Evolutionary conservation across 2,113 vertebrate genomes (phyloP).

Genomic region (Sula dactylatra): DNA sequence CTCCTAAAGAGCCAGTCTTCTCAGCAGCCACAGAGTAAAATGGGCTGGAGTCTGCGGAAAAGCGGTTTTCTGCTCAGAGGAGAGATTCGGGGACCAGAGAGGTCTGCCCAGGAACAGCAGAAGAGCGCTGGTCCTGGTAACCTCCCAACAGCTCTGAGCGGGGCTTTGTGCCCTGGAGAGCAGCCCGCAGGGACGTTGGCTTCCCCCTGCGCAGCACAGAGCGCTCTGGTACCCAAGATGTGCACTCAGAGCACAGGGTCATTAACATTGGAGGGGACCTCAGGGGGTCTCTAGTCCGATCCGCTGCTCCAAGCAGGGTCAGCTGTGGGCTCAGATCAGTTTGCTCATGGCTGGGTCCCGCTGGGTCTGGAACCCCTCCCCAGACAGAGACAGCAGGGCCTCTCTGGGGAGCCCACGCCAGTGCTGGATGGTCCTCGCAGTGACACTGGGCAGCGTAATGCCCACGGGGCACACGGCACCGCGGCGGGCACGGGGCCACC

Average conservation of each 20-base stretch:
- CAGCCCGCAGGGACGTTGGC: rapidly evolving
- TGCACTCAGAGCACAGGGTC: rapidly evolving
- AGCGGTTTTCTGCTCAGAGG: rapidly evolving
- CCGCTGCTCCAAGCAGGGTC: neutral
- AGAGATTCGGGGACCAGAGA: rapidly evolving
- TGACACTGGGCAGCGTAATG: neutral
- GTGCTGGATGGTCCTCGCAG: neutral
- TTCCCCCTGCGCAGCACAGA: rapidly evolving
- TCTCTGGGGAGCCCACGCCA: neutral
- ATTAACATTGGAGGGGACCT: rapidly evolving
- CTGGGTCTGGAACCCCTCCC: neutral
- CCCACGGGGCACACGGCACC: too few species aligned
- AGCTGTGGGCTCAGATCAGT: neutral
- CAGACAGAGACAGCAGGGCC: neutral
- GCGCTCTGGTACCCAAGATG: rapidly evolving
- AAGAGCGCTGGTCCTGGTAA: rapidly evolving
- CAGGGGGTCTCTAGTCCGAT: rapidly evolving
- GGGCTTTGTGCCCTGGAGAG: neutral
- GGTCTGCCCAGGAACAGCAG: neutral
- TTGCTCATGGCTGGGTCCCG: neutral
- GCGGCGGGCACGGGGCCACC: rapidly evolving
- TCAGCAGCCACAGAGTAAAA: rapidly evolving
- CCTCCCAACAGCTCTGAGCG: rapidly evolving
- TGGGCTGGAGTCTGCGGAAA: neutral
- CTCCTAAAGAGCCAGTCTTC: neutral